Conservation (phyloP, 2,113 vertebrate genomes). For the Ciconia boyciana region DNA sequence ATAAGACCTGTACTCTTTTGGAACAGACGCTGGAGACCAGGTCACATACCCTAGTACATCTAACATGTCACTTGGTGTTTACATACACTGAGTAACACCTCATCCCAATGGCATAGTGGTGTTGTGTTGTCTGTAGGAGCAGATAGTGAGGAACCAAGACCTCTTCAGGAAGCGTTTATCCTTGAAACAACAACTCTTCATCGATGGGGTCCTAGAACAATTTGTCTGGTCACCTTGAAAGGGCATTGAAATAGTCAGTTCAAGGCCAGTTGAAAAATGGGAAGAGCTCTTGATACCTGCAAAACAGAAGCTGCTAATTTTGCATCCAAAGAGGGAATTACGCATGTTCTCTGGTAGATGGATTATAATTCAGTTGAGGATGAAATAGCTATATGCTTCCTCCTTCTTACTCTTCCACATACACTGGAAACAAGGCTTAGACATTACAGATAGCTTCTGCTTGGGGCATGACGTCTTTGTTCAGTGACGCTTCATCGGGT, state of each 20-base stretch:
- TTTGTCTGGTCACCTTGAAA: neutral
- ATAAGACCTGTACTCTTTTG: neutral
- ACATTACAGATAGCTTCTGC: neutral
- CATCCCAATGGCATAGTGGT: neutral
- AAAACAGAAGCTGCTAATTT: neutral
- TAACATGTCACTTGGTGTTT: neutral
- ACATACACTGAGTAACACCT: fast-evolving
- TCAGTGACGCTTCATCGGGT: neutral
- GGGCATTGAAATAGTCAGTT: neutral
- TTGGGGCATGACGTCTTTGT: neutral
- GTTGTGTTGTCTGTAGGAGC: neutral
- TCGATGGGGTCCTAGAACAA: neutral
- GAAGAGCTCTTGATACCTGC: neutral
- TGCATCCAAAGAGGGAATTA: neutral
- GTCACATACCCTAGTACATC: neutral
- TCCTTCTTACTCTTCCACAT: neutral
- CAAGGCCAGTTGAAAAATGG: neutral
- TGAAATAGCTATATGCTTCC: neutral
- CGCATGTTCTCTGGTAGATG: neutral
- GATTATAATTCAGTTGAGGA: neutral
- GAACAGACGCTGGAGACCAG: neutral
- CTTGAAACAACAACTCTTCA: neutral
- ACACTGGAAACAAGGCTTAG: neutral
- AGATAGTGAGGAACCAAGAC: neutral
- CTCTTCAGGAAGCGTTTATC: neutral